Base-by-base conservation (phyloP, 2,888 invertebrate genomes). In the Pecten maximus region DNA sequence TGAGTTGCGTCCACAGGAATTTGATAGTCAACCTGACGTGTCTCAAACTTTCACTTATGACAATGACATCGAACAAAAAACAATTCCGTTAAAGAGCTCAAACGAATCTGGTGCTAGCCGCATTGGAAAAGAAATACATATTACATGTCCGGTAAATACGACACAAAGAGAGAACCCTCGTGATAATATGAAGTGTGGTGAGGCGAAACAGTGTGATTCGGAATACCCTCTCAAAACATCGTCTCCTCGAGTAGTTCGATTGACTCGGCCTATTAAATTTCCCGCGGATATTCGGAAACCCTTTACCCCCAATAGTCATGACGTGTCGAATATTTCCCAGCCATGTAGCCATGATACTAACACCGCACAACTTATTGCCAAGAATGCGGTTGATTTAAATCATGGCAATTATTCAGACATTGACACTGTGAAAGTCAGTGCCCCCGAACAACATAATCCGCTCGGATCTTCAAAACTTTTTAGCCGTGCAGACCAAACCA, bases 381-480 rank as follows among this genome's bases (percentile, higher is more conserved):
- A 74, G 74, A 74, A 74, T 74, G 74, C 35, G 74, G 74, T 74
- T 74, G 74, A 74, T 28, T 74, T 74, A 74, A 74, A 74, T 74
- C 28, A 74, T 15, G 74, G 35, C 74, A 28, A 74, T 74, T 35
- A 74, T 35, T 74, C 74, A 28, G 35, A 74, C 74, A 74, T 74
- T 74, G 74, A 74, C 74, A 74, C 35, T 74, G 74, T 74, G 35
- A 74, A 74, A 74, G 35, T 74, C 74, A 10, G 74, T 74, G 35
- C 74, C 74, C 28, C 74, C 6, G 74, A 28, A 74, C 74, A 74
- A 28, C 74, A 74, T 74, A 74, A 74, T 74, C 35, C 35, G 23
- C 35, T 0, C 2, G 28, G 74, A 74, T 74, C 28, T 74, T 74
- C 23, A 74, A 16, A 74, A 8, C 35, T 0, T 35, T 28, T 35